Conservation (phyloP, 2,113 vertebrate species). For the Sciurus niger region DNA sequence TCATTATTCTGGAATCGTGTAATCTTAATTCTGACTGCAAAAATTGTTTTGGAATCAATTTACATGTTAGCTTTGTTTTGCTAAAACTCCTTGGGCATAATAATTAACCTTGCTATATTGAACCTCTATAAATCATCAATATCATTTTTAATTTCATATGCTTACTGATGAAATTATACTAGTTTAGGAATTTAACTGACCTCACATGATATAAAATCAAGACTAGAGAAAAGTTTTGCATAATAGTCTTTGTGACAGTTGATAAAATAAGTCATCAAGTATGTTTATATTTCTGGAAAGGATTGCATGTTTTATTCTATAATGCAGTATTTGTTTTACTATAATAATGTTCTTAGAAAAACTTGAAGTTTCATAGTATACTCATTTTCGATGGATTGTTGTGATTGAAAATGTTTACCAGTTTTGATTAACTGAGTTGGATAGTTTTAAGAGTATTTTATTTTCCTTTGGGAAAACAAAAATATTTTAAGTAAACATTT, state of each 20-base stretch:
- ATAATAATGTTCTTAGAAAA: not conserved
- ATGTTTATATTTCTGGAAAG: constrained; percentile 10
- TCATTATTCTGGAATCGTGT: no score
- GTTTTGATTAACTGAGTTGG: constrained; percentile 9
- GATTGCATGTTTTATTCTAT: not conserved
- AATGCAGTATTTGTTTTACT: not conserved
- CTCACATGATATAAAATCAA: not conserved
- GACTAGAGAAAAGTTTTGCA: not conserved
- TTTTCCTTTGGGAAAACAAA: constrained; percentile 10
- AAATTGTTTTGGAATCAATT: not conserved
- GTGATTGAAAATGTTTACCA: not conserved
- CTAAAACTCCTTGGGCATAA: not conserved
- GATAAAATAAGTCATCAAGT: not conserved
- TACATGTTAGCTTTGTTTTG: not conserved
- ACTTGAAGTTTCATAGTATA: not conserved
- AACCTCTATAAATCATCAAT: not conserved
- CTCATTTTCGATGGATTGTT: constrained; percentile 30
- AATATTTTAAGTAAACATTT: constrained; percentile 11
- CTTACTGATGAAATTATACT: not conserved
- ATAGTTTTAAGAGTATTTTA: not conserved
- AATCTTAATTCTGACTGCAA: not conserved
- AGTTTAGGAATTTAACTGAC: not conserved
- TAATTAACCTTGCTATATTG: no score
- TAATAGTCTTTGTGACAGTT: not conserved
- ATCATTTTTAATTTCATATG: not conserved